A percentile compares a stretch with the other conserved stretches of the same genome.
Conservation (phyloP, 35 echinoderm and acorn worm species). For the Apostichopus californicus region DNA sequence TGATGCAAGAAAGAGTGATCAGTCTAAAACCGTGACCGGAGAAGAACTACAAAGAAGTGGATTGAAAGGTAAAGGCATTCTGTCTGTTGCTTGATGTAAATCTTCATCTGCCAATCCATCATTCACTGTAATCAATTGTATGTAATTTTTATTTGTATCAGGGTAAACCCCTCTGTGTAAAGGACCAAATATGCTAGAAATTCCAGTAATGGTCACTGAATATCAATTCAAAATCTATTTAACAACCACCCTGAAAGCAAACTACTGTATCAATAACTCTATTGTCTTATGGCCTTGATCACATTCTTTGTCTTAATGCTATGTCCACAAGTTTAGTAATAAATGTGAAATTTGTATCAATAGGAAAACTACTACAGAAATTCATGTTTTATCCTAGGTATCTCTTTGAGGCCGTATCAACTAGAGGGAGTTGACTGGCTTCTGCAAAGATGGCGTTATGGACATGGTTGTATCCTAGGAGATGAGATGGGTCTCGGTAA, state of each 20-base stretch:
- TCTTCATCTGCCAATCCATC: too few relatives aligned
- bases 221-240: too few relatives aligned
- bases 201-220: too few relatives aligned
- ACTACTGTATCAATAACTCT: too few relatives aligned
- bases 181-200: too few relatives aligned
- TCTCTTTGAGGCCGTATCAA: slow-evolving; percentile 89
- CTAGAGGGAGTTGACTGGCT: slow-evolving; percentile 94
- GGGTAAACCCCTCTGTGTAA: too few relatives aligned
- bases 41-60: slow-evolving; percentile 6
- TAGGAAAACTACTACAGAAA: not conserved
- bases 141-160: too few relatives aligned
- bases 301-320: too few relatives aligned
- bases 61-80: slow-evolving; percentile 2
- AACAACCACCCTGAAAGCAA: too few relatives aligned
- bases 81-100: too few relatives aligned
- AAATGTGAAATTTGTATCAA: not conserved
- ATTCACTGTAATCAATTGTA: too few relatives aligned
- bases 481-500: slow-evolving; percentile 99
- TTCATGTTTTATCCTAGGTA: slow-evolving; percentile 47
- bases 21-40: not conserved
- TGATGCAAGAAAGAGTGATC: not conserved
- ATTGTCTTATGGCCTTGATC: too few relatives aligned
- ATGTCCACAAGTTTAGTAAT: not conserved
- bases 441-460: slow-evolving; percentile 78
- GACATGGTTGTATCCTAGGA: slow-evolving; percentile 93